These are phyloP conservation scores for Eremobia ochroleuca DNA, from an alignment of 2,888 invertebrate genomes.

Conservation along the genomic window DNA sequence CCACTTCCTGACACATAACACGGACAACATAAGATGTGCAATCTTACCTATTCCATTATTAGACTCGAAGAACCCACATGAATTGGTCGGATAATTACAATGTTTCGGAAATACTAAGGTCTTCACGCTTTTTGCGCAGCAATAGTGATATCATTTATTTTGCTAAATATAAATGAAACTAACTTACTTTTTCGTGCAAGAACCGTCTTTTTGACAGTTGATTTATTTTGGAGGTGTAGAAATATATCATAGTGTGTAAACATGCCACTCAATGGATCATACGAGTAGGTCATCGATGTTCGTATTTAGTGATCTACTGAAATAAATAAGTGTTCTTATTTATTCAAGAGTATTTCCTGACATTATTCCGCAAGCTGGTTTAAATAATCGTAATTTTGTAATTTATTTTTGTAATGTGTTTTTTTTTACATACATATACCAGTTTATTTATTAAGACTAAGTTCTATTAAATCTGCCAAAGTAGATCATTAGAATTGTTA, in stretches of 20 bases:
- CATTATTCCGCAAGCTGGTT: conserved; percentile 14
- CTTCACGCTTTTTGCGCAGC: conserved; percentile 55
- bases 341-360: background rate
- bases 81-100: conserved; percentile 45
- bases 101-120: conserved; percentile 52
- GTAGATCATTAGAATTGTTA: conserved; percentile 29
- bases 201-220: conserved; percentile 37
- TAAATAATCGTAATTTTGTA: conserved; percentile 11
- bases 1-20: conserved; percentile 80
- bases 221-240: conserved; percentile 19
- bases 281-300: conserved; percentile 42
- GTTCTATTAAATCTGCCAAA: conserved; percentile 7
- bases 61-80: conserved; percentile 44
- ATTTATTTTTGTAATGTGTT: no score
- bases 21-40: conserved; percentile 63
- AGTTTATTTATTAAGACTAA: conserved; percentile 14
- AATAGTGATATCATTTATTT: conserved; percentile 55
- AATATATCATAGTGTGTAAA: conserved; percentile 31
- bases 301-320: conserved; percentile 29
- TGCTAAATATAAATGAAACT: conserved; percentile 31
- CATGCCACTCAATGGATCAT: conserved; percentile 25
- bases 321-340: conserved; percentile 18
- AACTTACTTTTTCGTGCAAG: conserved; percentile 37
- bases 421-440: no score
- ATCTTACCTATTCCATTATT: conserved; percentile 52